phyloP scores from a whole-genome alignment of 2,113 vertebrate genomes.

The Columba livia region DNA sequence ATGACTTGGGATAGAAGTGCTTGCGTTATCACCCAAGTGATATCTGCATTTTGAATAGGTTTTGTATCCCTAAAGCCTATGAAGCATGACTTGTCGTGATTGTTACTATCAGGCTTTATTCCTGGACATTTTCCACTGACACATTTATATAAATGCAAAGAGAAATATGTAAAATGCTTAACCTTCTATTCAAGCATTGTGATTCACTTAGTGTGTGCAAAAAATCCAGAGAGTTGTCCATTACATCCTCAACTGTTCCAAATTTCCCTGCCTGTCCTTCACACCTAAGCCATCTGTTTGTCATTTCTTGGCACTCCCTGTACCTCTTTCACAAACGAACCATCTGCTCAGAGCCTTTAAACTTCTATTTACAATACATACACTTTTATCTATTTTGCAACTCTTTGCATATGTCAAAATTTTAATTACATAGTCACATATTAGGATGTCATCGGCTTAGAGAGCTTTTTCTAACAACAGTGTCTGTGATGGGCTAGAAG shows the following conservation, averaged over 20 bases:
- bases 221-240: neutral
- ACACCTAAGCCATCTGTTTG: slow-evolving; percentile 68
- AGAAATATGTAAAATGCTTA: neutral
- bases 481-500: slow-evolving; percentile 8
- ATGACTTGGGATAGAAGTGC: neutral
- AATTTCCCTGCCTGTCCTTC: slow-evolving; percentile 17
- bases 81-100: neutral
- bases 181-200: neutral
- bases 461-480: slow-evolving; percentile 1
- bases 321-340: slow-evolving; percentile 60
- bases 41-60: neutral
- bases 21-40: neutral
- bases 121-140: neutral
- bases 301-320: slow-evolving; percentile 51
- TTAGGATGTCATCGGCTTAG: slow-evolving; percentile 44
- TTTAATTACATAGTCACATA: slow-evolving; percentile 58
- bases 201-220: neutral
- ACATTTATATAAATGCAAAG: neutral
- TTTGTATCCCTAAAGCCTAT: neutral
- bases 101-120: neutral
- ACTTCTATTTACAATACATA: slow-evolving; percentile 59
- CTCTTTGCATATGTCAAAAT: slow-evolving; percentile 70
- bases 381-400: slow-evolving; percentile 62
- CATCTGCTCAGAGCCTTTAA: slow-evolving; percentile 75
- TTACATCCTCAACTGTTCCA: neutral